Evolutionary conservation across 2,797 vertebrate species (phyloP).

Genomic region (Thalassophryne amazonica): DNA sequence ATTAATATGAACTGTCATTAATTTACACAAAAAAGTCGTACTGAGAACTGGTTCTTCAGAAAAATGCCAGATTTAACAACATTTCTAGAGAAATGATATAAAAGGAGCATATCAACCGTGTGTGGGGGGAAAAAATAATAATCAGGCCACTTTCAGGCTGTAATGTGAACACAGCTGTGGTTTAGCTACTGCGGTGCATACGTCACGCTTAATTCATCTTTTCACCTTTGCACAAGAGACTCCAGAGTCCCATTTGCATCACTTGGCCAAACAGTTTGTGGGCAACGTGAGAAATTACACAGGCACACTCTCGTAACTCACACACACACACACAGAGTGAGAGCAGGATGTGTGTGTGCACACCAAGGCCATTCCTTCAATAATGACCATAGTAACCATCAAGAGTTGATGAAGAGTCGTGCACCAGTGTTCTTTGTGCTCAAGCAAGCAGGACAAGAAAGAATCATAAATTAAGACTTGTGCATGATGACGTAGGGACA

Average conservation of each 20-base stretch:
- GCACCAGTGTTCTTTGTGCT: conserved; percentile 52
- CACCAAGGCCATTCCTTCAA: conserved; percentile 24
- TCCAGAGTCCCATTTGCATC: conserved; percentile 13
- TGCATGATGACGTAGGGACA: conserved; percentile 27
- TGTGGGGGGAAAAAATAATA: no score
- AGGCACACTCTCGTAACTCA: background rate
- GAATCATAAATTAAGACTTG: conserved; percentile 40
- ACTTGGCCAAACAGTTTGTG: conserved; percentile 12
- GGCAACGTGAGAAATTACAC: conserved; percentile 19
- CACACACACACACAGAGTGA: background rate
- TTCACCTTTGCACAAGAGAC: conserved; percentile 5
- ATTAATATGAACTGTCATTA: no score
- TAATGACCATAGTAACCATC: conserved; percentile 15
- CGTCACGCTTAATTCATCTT: background rate
- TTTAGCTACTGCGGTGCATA: no score
- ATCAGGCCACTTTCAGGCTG: no score
- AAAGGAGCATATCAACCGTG: no score
- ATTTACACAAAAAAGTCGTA: no score
- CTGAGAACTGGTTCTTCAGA: no score
- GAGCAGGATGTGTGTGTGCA: background rate
- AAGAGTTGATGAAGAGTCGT: conserved; percentile 34
- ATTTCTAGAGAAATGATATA: no score
- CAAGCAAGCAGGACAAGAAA: conserved; percentile 38
- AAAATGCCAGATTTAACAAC: no score
- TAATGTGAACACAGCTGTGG: no score